These are phyloP conservation scores for Callorhinus ursinus DNA, from an alignment of 2,113 vertebrate genomes.

Conservation along the genomic window DNA sequence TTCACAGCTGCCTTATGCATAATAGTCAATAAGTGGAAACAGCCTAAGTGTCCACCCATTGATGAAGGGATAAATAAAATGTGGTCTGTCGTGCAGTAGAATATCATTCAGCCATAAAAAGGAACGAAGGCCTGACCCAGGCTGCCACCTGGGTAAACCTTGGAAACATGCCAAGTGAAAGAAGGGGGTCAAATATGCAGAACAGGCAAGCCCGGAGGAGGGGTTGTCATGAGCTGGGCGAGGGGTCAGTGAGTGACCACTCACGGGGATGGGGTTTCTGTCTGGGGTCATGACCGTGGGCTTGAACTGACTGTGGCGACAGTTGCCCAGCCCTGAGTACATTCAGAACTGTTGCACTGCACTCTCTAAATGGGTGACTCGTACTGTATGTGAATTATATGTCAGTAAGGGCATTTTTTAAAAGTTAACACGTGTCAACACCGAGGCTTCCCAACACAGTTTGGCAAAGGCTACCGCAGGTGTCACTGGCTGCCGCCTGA, in stretches of 20 bases:
- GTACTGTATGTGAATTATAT: not conserved
- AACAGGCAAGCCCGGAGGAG: not conserved
- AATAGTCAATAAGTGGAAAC: not conserved
- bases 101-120: not conserved
- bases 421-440: not conserved
- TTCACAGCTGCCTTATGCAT: not conserved
- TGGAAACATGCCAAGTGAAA: not conserved
- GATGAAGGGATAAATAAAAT: no score
- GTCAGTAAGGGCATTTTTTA: not conserved
- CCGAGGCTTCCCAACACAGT: not conserved
- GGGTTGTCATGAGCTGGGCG: not conserved
- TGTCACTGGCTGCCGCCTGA: not conserved
- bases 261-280: not conserved
- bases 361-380: not conserved
- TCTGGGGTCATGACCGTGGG: not conserved
- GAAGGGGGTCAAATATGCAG: not conserved
- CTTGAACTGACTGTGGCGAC: accelerated
- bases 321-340: not conserved
- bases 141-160: not conserved
- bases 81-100: accelerated
- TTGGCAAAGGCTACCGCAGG: not conserved
- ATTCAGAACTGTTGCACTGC: not conserved
- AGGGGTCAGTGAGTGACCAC: no score
- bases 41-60: no score
- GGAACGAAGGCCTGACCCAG: accelerated